phyloP scores from a whole-genome alignment of 2,113 vertebrate genomes.

The Sigmodon hispidus region DNA sequence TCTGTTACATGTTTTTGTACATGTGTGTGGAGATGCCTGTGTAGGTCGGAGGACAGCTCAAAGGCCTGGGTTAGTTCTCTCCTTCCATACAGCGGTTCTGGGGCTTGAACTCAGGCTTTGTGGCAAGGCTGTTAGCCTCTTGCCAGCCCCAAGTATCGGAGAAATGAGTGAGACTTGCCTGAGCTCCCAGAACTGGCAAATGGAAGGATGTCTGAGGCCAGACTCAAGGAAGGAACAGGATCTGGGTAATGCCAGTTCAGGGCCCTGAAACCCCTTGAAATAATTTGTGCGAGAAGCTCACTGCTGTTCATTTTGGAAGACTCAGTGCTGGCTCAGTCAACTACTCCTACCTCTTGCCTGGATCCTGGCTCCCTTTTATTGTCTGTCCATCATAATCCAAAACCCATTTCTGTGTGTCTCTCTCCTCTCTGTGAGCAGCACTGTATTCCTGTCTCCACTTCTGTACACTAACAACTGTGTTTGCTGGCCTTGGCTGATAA shows the following conservation, averaged over 20 bases:
- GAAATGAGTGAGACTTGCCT: too few relatives aligned
- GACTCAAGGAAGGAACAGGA: background rate
- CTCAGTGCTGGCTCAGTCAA: background rate
- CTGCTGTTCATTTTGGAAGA: background rate
- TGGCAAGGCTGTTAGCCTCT: background rate
- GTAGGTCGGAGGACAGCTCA: background rate
- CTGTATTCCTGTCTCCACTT: too few relatives aligned
- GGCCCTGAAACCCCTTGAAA: background rate
- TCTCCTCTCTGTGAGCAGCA: background rate
- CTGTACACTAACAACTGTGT: background rate
- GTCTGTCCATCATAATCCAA: background rate
- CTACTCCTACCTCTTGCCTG: background rate
- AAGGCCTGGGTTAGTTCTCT: background rate
- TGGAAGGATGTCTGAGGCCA: background rate
- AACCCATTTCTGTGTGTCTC: background rate
- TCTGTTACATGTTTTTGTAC: background rate
- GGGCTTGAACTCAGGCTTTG: background rate
- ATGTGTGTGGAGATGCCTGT: rapidly evolving
- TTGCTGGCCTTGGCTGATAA: background rate
- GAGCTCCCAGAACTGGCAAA: background rate
- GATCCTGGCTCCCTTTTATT: background rate
- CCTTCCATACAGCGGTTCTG: background rate
- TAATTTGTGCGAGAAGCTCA: background rate
- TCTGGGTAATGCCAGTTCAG: background rate
- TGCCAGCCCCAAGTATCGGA: background rate